Evolutionary conservation across 2,797 vertebrate species (phyloP), one percentile per base, ranked within the genome.

Genomic region (Knipowitschia caucasica): DNA sequence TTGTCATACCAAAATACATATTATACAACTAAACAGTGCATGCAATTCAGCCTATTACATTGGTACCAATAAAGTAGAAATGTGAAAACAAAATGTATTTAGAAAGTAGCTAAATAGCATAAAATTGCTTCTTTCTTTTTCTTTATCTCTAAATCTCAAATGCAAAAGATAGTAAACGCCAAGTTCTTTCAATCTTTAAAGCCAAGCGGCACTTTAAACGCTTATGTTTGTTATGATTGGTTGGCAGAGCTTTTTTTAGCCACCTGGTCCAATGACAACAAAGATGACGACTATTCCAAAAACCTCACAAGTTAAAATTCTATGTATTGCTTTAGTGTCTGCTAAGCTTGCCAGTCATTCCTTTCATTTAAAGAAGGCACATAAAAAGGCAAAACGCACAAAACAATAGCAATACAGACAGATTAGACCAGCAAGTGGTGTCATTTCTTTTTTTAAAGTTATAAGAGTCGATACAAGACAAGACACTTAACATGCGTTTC

Each of bases 321-420:
- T 39, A 11, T 21, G 18, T 39, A 39, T 39, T 39, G 36, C 36
- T 39, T 21, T 25, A 43, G 40, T 43, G n/a, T 25, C 14, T n/a
- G 21, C 8, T 43, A n/a, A 25, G 11, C 5, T 23, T 25, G 12
- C 11, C 40, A 8, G 40, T 43, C 23, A 25, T 7, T 25, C 20
- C 23, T 24, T n/a, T 43, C 12, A 43, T 43, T 25, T 43, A 25
- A 25, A 43, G 40, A 43, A 43, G 40, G 40, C 40, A 43, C 40
- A 24, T 43, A 8, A 40, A 17, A 40, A 14, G 14, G 4, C 3
- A 25, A 25, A 43, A 25, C 5, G 6, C 23, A 43, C 5, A 21
- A 7, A n/a, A 7, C 40, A 24, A 11, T 25, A 43, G 10, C 6
- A n/a, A 24, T 25, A 25, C 23, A 25, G 23, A 43, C 24, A n/a